Conservation (phyloP, 2,797 vertebrate species). For the Pangasius mekongensis region DNA sequence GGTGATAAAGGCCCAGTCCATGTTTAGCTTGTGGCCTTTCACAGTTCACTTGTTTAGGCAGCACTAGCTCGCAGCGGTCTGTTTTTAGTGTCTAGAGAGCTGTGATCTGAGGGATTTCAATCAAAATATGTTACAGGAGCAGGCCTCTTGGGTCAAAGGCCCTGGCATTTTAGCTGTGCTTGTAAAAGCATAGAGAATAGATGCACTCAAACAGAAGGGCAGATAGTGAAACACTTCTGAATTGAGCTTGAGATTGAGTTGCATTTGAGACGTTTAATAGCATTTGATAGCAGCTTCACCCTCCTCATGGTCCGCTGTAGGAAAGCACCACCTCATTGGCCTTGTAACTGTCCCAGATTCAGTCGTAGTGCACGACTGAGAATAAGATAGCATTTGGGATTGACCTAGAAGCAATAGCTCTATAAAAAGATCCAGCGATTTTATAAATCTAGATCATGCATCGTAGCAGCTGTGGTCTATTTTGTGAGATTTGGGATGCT, state of each 20-base stretch:
- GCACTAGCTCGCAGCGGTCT: not conserved
- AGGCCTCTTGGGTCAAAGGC: not conserved
- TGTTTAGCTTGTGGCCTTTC: not conserved
- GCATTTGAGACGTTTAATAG: not conserved
- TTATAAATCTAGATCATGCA: conserved; percentile 66
- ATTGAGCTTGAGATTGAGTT: not conserved
- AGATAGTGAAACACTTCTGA: not conserved
- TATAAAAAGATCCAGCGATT: conserved; percentile 75
- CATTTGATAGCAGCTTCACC: not conserved
- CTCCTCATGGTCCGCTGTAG: not conserved
- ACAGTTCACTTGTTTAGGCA: conserved; percentile 13
- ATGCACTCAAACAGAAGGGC: not conserved
- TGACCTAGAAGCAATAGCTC: conserved; percentile 77
- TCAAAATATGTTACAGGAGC: not conserved
- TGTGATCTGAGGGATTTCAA: conserved; percentile 4
- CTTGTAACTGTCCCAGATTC: conserved; percentile 65
- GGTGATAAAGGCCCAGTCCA: not conserved
- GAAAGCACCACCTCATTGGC: not conserved
- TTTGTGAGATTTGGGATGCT: conserved; percentile 20
- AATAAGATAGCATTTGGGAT: conserved; percentile 61
- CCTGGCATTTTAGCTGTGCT: not conserved
- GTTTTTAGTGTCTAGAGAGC: not conserved
- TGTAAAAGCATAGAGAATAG: conserved; percentile 3
- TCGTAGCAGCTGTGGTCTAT: conserved; percentile 52
- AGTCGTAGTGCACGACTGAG: conserved; percentile 52